Evolutionary conservation across 2,797 vertebrate species (phyloP), one percentile per base, ranked within the genome.

Genomic region (Aeoliscus strigatus): DNA sequence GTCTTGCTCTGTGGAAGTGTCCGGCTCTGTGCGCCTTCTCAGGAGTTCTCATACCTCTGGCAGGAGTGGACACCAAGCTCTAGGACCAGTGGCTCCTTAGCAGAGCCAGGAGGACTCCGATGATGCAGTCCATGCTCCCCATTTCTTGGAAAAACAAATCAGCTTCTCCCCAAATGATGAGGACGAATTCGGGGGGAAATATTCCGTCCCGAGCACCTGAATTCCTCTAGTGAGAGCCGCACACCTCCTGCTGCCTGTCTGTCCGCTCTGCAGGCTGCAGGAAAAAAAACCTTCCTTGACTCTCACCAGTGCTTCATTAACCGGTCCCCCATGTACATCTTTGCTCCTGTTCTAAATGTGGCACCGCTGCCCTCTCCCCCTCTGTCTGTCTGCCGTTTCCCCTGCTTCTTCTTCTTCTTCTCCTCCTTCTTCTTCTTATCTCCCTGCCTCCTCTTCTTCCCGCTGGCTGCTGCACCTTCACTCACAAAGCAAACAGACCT

Each of bases 11-110:
- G 61, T 61, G 51, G 56, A 60, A 53, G 62, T 74, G 71, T 70
- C 65, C 60, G 47, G 56, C 54, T 74, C 76, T 60, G 65, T 50
- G 39, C 39, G 51, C 53, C 80, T 68, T 72, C 56, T 75, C 48
- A 34, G 75, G 70, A 62, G 57, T 60, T 67, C 67, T 81, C 78
- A 82, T 84, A 57, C 78, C 74, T 45, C 51, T 34, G 40, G 59
- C 59, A 44, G 69, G 25, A 46, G 35, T 27, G 56, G 50, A 56
- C 49, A 31, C 36, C 21, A 39, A 17, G 52, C 46, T 61, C 46
- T 62, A 66, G 42, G 64, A 65, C 54, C 56, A 1, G 48, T 9
- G 48, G 46, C 60, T 64, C 51, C 52, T 9, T 47, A 2, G n/a
- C 41, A 14, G 44, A 18, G 38, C 37, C 58, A 25, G 44, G 30